phyloP scores from a whole-genome alignment of 2,888 invertebrate species.

The Leptodirus hochenwartii region DNA sequence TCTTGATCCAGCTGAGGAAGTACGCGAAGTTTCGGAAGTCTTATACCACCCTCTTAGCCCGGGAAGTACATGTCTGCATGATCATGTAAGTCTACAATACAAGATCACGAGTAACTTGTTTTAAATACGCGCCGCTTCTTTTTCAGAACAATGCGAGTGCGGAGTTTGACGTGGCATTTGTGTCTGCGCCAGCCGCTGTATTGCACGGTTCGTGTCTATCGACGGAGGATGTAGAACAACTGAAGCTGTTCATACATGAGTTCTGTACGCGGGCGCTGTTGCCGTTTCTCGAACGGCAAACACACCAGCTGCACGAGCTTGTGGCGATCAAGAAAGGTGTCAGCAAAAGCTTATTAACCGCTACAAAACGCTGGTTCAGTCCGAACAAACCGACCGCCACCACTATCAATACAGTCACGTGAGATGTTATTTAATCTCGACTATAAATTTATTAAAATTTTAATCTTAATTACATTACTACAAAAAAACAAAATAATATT shows the following conservation, averaged over 20 bases:
- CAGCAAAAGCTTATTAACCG: constrained; percentile 80
- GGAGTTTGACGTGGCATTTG: constrained; percentile 3
- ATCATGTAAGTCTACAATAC: constrained; percentile 14
- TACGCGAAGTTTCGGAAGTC: constrained; percentile 18
- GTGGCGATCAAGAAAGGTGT: constrained; percentile 80
- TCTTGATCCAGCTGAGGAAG: constrained; percentile 33
- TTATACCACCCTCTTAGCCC: constrained; percentile 60
- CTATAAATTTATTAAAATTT: constrained; percentile 6
- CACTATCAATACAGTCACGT: constrained; percentile 68
- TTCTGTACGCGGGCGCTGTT: constrained; percentile 72
- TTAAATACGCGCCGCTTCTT: neutral
- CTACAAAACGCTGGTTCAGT: constrained; percentile 91
- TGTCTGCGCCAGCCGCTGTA: constrained; percentile 7
- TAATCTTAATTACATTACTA: too few species aligned
- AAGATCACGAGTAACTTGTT: neutral
- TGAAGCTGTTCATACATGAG: constrained; percentile 71
- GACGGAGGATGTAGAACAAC: constrained; percentile 64
- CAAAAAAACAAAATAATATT: too few species aligned
- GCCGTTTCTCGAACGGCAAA: constrained; percentile 83
- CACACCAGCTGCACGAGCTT: constrained; percentile 59
- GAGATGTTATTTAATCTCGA: constrained; percentile 27
- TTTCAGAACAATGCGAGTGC: constrained; percentile 5
- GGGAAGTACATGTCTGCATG: constrained; percentile 31
- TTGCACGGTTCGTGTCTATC: constrained; percentile 63
- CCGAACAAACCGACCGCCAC: constrained; percentile 69